A percentile compares a stretch with the other conserved stretches of the same genome.
These are phyloP conservation scores for Diabrotica undecimpunctata DNA, from an alignment of 1,140 invertebrate species.

Conservation along the genomic window DNA sequence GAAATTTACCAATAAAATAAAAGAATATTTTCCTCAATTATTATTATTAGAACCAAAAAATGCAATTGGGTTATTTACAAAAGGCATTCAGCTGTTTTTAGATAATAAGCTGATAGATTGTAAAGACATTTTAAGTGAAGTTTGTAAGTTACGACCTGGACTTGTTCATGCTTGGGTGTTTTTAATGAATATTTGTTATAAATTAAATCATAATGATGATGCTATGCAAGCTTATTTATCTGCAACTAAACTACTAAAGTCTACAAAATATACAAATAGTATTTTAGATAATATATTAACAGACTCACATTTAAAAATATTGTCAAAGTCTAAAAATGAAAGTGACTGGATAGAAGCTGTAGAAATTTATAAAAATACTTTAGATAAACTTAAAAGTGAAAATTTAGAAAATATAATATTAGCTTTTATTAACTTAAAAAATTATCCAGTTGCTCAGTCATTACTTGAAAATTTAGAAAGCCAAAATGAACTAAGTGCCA, in stretches of 20 bases:
- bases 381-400: not conserved
- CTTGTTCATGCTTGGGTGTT: conserved; percentile 50
- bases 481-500: conserved; percentile 22
- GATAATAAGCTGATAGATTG: conserved; percentile 54
- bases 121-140: conserved; percentile 50
- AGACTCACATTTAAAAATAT: conserved; percentile 16
- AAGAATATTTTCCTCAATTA: conserved; percentile 49
- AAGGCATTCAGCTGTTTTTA: conserved; percentile 55
- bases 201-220: conserved; percentile 57
- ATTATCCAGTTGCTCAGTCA: conserved; percentile 28
- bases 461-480: conserved; percentile 21
- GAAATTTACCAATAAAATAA: conserved; percentile 48
- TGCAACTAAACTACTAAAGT: conserved; percentile 40
- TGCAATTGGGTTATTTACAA: conserved; percentile 57
- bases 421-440: conserved; percentile 36
- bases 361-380: conserved; percentile 33
- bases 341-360: conserved; percentile 53
- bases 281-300: conserved; percentile 11
- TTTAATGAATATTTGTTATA: conserved; percentile 52
- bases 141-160: conserved; percentile 34
- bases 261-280: conserved; percentile 35
- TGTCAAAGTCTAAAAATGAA: conserved; percentile 39
- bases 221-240: conserved; percentile 47
- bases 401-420: conserved; percentile 25
- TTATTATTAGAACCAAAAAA: conserved; percentile 54